Evolutionary conservation across 1,140 invertebrate genomes (phyloP).

Genomic region (Brachionus rotundiformis): DNA sequence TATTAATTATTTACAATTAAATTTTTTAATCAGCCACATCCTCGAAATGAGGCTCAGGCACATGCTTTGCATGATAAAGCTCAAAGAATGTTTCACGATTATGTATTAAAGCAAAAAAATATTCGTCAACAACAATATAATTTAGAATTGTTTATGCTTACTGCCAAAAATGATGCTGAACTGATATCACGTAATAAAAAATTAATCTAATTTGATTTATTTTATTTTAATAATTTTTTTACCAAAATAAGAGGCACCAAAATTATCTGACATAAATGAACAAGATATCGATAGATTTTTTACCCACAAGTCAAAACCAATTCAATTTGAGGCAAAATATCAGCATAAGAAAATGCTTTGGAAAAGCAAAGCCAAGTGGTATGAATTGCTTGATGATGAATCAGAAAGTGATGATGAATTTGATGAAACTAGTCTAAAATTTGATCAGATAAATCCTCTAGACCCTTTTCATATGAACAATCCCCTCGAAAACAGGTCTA

Average conservation of each 20-base stretch:
- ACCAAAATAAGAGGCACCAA: slow-evolving; percentile 34
- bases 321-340: slow-evolving; percentile 27
- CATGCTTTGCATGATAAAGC: slow-evolving; percentile 26
- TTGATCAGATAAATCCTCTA: neutral
- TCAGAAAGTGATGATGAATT: slow-evolving; percentile 35
- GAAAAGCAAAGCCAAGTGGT: slow-evolving; percentile 29
- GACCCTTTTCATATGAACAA: slow-evolving; percentile 2
- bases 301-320: slow-evolving; percentile 39
- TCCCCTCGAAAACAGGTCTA: neutral
- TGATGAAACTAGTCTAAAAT: neutral
- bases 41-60: neutral
- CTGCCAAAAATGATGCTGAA: slow-evolving; percentile 37
- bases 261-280: slow-evolving; percentile 19
- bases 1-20: neutral
- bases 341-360: neutral
- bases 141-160: neutral
- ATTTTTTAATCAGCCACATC: slow-evolving; percentile 14
- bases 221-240: neutral
- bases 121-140: slow-evolving; percentile 41
- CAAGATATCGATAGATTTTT: neutral
- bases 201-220: too few relatives aligned
- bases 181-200: slow-evolving; percentile 43
- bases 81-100: slow-evolving; percentile 39
- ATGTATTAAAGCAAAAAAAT: slow-evolving; percentile 8
- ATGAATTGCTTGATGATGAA: slow-evolving; percentile 22